Conservation (phyloP, 2,888 invertebrate species). For the Poecilus cupreus region DNA sequence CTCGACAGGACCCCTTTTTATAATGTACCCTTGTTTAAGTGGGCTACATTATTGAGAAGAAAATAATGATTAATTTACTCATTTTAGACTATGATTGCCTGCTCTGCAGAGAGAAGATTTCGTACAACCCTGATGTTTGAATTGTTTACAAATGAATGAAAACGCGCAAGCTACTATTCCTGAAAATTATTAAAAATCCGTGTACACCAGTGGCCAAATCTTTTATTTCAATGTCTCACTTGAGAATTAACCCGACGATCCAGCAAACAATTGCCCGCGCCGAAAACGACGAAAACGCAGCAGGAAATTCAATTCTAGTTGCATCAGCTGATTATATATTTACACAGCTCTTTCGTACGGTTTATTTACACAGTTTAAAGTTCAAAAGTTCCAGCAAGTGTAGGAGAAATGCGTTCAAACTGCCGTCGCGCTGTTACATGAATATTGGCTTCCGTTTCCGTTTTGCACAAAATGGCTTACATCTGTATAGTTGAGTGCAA, state of each 20-base stretch:
- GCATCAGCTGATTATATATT: slow-evolving; percentile 47
- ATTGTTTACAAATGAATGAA: too few relatives aligned
- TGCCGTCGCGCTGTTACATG: neutral
- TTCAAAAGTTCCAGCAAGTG: slow-evolving; percentile 5
- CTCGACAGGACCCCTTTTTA: too few relatives aligned
- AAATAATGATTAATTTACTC: too few relatives aligned
- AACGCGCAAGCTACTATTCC: too few relatives aligned
- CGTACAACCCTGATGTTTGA: too few relatives aligned
- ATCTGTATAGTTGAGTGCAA: neutral
- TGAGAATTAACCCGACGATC: too few relatives aligned
- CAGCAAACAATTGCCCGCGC: too few relatives aligned
- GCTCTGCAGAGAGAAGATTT: too few relatives aligned
- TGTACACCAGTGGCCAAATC: neutral
- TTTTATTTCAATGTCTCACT: neutral
- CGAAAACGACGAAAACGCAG: neutral
- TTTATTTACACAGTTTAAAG: slow-evolving; percentile 41
- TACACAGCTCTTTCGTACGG: slow-evolving; percentile 20
- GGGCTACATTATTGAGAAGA: too few relatives aligned
- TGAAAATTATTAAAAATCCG: too few relatives aligned
- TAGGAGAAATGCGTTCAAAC: slow-evolving; percentile 8
- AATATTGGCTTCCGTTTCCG: slow-evolving; percentile 41
- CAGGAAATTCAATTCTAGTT: slow-evolving; percentile 31
- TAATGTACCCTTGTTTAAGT: too few relatives aligned
- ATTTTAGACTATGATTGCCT: too few relatives aligned
- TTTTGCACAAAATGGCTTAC: neutral